A percentile compares a stretch with the other conserved stretches of the same genome.
phyloP scores from a whole-genome alignment of 2,113 vertebrate genomes.

The Malurus alboscapulatus region DNA sequence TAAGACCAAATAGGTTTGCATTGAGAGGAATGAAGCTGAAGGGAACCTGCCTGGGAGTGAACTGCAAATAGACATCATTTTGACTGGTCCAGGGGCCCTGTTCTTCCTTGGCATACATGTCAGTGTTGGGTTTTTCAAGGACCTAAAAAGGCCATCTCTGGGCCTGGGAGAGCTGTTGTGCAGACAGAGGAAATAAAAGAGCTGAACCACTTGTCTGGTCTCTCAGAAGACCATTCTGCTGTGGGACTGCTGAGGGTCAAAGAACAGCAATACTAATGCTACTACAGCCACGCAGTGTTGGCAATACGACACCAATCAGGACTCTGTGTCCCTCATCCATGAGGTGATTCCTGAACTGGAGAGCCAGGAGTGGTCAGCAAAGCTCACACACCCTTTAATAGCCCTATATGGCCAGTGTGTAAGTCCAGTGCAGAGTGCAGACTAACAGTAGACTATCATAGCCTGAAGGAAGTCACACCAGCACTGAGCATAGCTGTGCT shows the following conservation, averaged over 20 bases:
- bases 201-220: neutral
- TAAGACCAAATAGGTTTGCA: neutral
- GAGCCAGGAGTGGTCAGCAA: neutral
- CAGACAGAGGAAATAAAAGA: no score
- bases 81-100: neutral
- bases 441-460: neutral
- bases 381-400: accelerated
- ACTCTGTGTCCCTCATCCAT: neutral
- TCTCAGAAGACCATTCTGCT: neutral
- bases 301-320: no score
- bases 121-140: neutral
- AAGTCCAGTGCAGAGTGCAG: neutral
- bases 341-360: neutral
- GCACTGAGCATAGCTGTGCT: neutral
- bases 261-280: neutral
- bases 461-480: neutral
- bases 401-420: no score
- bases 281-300: accelerated
- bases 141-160: neutral
- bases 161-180: neutral
- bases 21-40: neutral
- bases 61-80: neutral
- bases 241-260: neutral
- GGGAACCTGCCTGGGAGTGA: neutral
- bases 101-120: neutral